Evolutionary conservation across 2,888 invertebrate genomes (phyloP).

Genomic region (Congeria kusceri): DNA sequence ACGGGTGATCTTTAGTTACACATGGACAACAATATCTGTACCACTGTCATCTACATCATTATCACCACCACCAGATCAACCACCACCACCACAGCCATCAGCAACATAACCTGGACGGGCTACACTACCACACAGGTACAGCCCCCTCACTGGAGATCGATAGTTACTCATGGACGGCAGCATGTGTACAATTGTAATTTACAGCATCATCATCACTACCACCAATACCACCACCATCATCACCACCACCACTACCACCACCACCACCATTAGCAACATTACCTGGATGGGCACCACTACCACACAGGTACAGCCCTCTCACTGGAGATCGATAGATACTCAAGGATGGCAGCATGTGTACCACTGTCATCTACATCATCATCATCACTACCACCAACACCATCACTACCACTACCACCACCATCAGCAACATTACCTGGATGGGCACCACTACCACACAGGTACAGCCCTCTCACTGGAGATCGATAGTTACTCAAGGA

Average conservation of each 20-base stretch:
- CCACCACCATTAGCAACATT: not conserved
- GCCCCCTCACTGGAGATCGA: conserved; percentile 85
- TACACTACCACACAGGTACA: conserved; percentile 87
- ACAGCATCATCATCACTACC: no score
- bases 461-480: conserved; percentile 86
- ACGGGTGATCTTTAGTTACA: conserved; percentile 86
- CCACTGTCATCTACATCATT: no score
- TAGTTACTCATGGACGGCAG: conserved; percentile 84
- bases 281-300: conserved; percentile 88
- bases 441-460: conserved; percentile 88
- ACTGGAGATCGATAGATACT: conserved; percentile 86
- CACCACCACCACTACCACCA: no score
- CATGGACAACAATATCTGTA: conserved; percentile 70
- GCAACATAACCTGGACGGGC: conserved; percentile 86
- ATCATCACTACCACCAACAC: no score
- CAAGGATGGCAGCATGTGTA: conserved; percentile 68
- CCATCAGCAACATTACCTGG: conserved; percentile 83
- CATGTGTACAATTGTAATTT: no score
- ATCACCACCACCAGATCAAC: no score
- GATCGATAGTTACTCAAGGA: conserved; percentile 85
- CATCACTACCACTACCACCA: no score
- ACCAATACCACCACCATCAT: no score
- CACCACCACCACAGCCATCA: no score
- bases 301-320: conserved; percentile 86
- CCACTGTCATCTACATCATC: no score